Base-by-base conservation (phyloP, 2,113 vertebrate species). In the Phycodurus eques region DNA sequence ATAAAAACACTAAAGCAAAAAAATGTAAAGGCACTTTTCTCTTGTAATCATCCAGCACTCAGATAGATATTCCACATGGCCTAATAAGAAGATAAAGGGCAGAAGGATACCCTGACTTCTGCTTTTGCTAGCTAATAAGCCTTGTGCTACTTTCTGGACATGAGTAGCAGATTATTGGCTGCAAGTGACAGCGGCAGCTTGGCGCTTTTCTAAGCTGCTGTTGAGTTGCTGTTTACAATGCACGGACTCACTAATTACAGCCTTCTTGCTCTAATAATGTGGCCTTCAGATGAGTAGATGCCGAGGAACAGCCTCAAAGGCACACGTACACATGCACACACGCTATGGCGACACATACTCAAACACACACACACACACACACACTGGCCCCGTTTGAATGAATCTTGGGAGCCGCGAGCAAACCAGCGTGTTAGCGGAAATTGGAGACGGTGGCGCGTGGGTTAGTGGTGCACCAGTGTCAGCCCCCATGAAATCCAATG, bases 231-330 rank as follows among this genome's bases (percentile, higher is more conserved):
- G 80, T 89, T 93, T 90, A 91, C 90, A 91, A 92, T 92, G 87
- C 87, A 92, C 86, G 87, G 79, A 62, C 74, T 90, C 77, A 70
- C 83, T 92, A 92, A 92, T 92, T 91, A 91, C 84, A 82, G 77
- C 77, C 84, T 82, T 90, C 85, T 82, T 85, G 84, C 83, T 90
- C 81, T 88, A 88, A 92, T 85, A 83, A 90, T 85, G 85, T 87
- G 90, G 88, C 85, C 88, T 89, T 84, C 87, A 91, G 87, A 88
- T 76, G 72, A 43, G 22, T 31, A 14, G 76, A 84, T 80, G 64
- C 80, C 75, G 63, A 78, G 71, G 66, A 77, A 83, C 57, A 67
- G 78, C 62, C 73, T 80, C 46, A 62, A 61, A 71, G 71, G 47
- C 73, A 67, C 61, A 71, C 44, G 69, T 42, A 19, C 27, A n/a